Evolutionary conservation across 1,140 invertebrate genomes (phyloP).

Genomic region (Leptoteleia sp.): DNA sequence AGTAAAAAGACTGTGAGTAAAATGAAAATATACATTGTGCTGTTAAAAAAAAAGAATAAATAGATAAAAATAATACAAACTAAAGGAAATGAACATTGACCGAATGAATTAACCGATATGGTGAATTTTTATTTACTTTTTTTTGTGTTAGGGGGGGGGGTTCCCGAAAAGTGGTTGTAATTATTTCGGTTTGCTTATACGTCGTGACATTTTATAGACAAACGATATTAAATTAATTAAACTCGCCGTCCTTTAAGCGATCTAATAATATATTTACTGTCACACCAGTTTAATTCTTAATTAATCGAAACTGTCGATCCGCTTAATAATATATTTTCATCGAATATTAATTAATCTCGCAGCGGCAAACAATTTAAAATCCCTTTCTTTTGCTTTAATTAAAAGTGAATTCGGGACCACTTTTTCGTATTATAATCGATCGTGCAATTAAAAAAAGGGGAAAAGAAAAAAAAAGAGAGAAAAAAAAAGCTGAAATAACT

Average conservation of each 20-base stretch:
- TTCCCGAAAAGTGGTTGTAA: not conserved
- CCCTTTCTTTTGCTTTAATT: too few relatives aligned
- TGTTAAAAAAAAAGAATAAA: too few relatives aligned
- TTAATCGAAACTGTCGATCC: not conserved
- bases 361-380: too few relatives aligned
- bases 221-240: not conserved
- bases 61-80: too few relatives aligned
- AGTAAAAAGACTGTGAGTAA: constrained; percentile 2
- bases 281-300: not conserved
- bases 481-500: too few relatives aligned
- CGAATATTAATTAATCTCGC: constrained; percentile 2
- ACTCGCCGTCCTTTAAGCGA: not conserved
- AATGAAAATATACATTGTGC: too few relatives aligned
- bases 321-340: not conserved
- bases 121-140: too few relatives aligned
- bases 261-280: not conserved
- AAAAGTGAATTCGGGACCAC: too few relatives aligned
- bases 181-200: not conserved
- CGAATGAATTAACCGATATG: not conserved
- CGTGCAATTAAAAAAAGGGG: too few relatives aligned
- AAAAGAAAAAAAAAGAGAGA: too few relatives aligned
- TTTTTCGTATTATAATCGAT: too few relatives aligned
- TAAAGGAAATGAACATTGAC: constrained; percentile 2
- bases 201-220: not conserved
- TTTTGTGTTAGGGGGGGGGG: too few relatives aligned